Conservation (phyloP, 2,113 vertebrate species). For the Hippolais icterina region DNA sequence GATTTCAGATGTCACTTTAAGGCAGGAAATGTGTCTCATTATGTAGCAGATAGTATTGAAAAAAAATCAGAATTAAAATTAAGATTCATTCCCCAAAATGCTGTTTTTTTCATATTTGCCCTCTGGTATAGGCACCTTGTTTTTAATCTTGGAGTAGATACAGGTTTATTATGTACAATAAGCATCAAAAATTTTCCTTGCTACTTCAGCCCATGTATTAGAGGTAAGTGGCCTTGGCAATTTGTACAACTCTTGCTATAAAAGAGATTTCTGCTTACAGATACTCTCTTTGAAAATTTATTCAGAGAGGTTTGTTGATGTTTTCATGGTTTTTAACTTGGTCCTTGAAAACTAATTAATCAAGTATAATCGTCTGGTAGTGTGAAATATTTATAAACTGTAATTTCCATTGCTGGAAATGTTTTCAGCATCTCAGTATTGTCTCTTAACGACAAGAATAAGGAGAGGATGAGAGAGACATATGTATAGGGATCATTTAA, state of each 20-base stretch:
- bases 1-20: background rate
- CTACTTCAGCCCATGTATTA: background rate
- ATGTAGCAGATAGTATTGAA: background rate
- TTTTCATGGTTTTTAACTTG: conserved; percentile 12
- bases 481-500: background rate
- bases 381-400: conserved; percentile 51
- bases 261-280: background rate
- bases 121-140: background rate
- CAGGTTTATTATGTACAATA: background rate
- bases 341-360: conserved; percentile 56
- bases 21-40: background rate
- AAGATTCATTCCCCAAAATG: background rate
- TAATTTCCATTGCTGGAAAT: conserved; percentile 24
- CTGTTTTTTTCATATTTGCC: background rate
- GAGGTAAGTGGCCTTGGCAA: background rate
- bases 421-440: conserved; percentile 4
- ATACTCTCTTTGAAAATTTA: conserved; percentile 1
- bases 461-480: background rate
- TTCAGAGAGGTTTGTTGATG: conserved; percentile 15
- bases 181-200: background rate
- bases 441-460: background rate
- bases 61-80: background rate
- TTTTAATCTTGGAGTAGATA: background rate
- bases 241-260: background rate
- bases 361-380: conserved; percentile 27